A percentile compares a stretch with the other conserved stretches of the same genome.
phyloP scores from a whole-genome alignment of 1,140 invertebrate genomes.

The Berghia stephanieae region DNA sequence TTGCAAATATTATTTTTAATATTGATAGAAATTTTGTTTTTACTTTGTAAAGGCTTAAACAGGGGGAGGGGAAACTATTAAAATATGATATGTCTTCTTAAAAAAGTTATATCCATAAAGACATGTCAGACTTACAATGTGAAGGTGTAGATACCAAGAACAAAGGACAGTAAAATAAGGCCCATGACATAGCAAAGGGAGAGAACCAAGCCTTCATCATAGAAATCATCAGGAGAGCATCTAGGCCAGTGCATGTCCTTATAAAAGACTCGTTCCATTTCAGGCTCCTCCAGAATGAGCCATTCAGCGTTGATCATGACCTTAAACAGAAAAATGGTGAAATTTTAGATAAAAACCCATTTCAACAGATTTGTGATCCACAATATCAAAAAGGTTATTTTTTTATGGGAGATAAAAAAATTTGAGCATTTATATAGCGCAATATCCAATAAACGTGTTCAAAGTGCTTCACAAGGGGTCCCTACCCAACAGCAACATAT shows the following conservation, averaged over 20 bases:
- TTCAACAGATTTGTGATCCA: not conserved
- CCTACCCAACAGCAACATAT: too few species aligned
- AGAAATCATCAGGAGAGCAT: slow-evolving; percentile 59
- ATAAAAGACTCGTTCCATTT: slow-evolving; percentile 48
- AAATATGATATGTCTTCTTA: not conserved
- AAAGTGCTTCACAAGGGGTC: too few species aligned
- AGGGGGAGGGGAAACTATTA: not conserved
- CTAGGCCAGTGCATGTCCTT: slow-evolving; percentile 56
- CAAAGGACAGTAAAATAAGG: slow-evolving; percentile 64
- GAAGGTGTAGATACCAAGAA: slow-evolving; percentile 58
- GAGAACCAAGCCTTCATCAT: slow-evolving; percentile 68
- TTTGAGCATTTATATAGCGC: too few species aligned
- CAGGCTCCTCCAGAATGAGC: slow-evolving; percentile 65
- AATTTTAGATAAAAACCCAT: not conserved
- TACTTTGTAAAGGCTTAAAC: too few species aligned
- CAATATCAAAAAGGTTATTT: not conserved
- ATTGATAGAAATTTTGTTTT: too few species aligned
- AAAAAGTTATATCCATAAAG: not conserved
- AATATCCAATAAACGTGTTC: too few species aligned
- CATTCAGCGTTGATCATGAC: slow-evolving; percentile 67
- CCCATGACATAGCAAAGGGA: slow-evolving; percentile 69
- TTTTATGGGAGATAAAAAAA: not conserved
- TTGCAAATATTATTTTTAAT: too few species aligned
- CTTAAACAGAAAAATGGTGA: slow-evolving; percentile 1
- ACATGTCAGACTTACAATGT: slow-evolving; percentile 24